phyloP scores from a whole-genome alignment of 1,140 invertebrate genomes.

The Diachasma alloeum region DNA sequence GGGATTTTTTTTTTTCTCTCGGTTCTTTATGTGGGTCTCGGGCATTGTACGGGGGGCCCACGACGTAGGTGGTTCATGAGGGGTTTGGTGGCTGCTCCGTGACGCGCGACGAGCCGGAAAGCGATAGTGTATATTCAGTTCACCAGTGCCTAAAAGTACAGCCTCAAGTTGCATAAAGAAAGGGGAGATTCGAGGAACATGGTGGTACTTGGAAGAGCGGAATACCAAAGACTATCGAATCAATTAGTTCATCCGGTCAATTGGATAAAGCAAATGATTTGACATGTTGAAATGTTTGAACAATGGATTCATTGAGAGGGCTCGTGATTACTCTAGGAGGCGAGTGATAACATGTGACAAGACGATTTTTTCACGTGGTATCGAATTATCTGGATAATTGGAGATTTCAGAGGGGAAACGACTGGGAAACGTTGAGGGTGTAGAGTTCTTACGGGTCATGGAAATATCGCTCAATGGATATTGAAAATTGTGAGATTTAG shows the following conservation, averaged over 20 bases:
- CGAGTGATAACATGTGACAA: no score
- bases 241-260: neutral
- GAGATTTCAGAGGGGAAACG: no score
- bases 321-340: no score
- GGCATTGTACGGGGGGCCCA: constrained; percentile 24
- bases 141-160: neutral
- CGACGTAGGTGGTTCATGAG: constrained; percentile 26
- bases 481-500: no score
- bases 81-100: constrained; percentile 33
- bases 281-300: no score
- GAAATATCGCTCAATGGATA: no score
- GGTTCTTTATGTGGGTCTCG: constrained; percentile 49
- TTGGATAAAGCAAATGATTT: neutral
- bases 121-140: constrained; percentile 43
- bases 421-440: no score
- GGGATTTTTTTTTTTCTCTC: neutral
- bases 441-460: no score
- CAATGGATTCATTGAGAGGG: no score
- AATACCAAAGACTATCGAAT: neutral
- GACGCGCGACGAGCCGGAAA: constrained; percentile 55
- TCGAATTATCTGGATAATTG: no score
- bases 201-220: neutral
- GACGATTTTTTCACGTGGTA: no score
- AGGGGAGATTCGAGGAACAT: neutral
- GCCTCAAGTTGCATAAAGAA: neutral